Evolutionary conservation across 2,113 vertebrate genomes (phyloP).

Genomic region (Calcarius ornatus): DNA sequence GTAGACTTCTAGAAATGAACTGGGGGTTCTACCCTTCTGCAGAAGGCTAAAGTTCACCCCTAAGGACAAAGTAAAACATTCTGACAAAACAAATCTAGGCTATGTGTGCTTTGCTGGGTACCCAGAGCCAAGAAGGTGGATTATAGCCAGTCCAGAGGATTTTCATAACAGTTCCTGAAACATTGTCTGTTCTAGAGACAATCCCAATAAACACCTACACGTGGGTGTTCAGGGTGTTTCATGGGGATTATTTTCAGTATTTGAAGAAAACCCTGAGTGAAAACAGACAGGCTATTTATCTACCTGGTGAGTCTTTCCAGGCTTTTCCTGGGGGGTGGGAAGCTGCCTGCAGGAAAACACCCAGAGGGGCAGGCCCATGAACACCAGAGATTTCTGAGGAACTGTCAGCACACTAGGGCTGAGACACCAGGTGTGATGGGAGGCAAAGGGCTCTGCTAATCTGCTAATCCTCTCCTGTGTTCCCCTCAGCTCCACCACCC

Average conservation of each 20-base stretch:
- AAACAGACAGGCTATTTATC: not conserved
- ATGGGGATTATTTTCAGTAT: not conserved
- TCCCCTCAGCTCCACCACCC: constrained; percentile 84
- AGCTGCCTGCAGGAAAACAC: not conserved
- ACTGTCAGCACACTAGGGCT: not conserved
- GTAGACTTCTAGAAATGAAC: not conserved
- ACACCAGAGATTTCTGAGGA: not conserved
- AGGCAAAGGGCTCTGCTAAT: not conserved
- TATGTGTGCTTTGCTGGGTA: not conserved
- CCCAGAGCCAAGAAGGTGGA: not conserved
- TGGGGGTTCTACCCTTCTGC: not conserved
- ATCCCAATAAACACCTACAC: not conserved
- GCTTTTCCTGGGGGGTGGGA: not conserved
- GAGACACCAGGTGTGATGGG: not conserved
- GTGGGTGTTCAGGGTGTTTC: not conserved
- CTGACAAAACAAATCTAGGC: not conserved
- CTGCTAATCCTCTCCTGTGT: constrained; percentile 13
- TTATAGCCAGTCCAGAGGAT: not conserved
- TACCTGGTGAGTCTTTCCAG: not conserved
- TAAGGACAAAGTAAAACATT: not conserved
- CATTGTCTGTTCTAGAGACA: not conserved
- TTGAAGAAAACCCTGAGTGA: not conserved
- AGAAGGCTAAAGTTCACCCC: not conserved
- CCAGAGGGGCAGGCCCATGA: not conserved
- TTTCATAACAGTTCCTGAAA: not conserved